Percentiles rank a stretch among this genome's conserved stretches.
Evolutionary conservation across 2,113 vertebrate genomes (phyloP).

Genomic region (Paralichthys olivaceus): DNA sequence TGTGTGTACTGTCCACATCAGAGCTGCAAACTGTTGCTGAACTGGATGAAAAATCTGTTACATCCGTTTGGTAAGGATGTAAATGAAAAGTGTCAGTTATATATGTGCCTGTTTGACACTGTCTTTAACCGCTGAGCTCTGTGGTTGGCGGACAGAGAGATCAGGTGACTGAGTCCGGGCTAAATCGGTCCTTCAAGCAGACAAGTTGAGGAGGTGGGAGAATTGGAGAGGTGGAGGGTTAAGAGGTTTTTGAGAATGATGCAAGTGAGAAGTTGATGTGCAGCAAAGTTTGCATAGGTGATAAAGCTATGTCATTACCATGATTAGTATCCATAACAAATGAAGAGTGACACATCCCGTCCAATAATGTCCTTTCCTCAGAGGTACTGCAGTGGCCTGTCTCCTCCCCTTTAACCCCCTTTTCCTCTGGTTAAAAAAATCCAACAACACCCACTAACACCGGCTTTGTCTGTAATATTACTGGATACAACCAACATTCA

Average conservation of each 20-base stretch:
- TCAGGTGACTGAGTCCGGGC: constrained; percentile 66
- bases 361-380: too few relatives aligned
- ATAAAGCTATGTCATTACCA: too few relatives aligned
- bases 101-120: not conserved
- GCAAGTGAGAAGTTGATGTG: not conserved
- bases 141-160: constrained; percentile 51
- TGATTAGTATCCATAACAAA: too few relatives aligned
- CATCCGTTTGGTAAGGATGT: constrained; percentile 25
- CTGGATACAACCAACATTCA: too few relatives aligned
- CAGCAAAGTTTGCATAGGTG: too few relatives aligned
- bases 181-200: constrained; percentile 63
- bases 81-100: constrained; percentile 41
- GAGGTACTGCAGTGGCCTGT: too few relatives aligned
- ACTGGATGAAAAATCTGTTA: constrained; percentile 23
- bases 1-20: not conserved
- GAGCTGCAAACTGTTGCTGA: not conserved
- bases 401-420: too few relatives aligned
- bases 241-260: constrained; percentile 13
- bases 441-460: too few relatives aligned
- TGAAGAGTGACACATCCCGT: too few relatives aligned
- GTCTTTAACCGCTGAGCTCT: constrained; percentile 12
- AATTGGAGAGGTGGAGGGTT: constrained; percentile 29
- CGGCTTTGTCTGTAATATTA: too few relatives aligned
- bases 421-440: too few relatives aligned
- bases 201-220: constrained; percentile 40